These are phyloP conservation scores for Monochamus alternatus DNA, from an alignment of 2,888 invertebrate genomes.

Conservation along the genomic window DNA sequence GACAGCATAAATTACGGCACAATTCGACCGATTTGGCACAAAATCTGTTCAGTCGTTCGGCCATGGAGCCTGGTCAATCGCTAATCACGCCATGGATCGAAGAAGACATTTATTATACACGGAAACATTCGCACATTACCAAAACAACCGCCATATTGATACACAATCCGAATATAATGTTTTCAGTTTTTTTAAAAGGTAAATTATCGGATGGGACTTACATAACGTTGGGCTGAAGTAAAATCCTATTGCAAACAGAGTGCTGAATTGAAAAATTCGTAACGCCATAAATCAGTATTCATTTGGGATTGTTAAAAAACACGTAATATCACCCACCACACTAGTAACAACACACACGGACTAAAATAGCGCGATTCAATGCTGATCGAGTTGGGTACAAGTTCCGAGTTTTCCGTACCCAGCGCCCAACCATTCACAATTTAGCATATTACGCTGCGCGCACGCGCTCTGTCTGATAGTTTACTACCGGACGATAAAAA, in stretches of 20 bases:
- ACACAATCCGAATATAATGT: conserved; percentile 52
- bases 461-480: conserved; percentile 57
- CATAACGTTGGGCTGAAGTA: conserved; percentile 62
- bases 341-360: conserved; percentile 70
- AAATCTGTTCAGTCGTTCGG: conserved; percentile 6
- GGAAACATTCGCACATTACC: conserved; percentile 47
- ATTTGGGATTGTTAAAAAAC: conserved; percentile 74
- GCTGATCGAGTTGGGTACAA: conserved; percentile 60
- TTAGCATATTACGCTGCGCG: conserved; percentile 56
- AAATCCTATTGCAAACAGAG: conserved; percentile 75
- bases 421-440: conserved; percentile 59
- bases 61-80: background rate
- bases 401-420: conserved; percentile 40
- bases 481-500: conserved; percentile 47
- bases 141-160: conserved; percentile 64
- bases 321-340: conserved; percentile 61
- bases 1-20: conserved; percentile 49
- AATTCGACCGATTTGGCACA: conserved; percentile 19
- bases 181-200: conserved; percentile 52
- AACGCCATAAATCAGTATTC: conserved; percentile 84
- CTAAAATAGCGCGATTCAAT: conserved; percentile 71
- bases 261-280: conserved; percentile 82
- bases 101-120: conserved; percentile 39
- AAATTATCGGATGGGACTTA: conserved; percentile 48
- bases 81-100: conserved; percentile 27